Conservation (phyloP, 2,797 vertebrate genomes). For the Karalla daura region DNA sequence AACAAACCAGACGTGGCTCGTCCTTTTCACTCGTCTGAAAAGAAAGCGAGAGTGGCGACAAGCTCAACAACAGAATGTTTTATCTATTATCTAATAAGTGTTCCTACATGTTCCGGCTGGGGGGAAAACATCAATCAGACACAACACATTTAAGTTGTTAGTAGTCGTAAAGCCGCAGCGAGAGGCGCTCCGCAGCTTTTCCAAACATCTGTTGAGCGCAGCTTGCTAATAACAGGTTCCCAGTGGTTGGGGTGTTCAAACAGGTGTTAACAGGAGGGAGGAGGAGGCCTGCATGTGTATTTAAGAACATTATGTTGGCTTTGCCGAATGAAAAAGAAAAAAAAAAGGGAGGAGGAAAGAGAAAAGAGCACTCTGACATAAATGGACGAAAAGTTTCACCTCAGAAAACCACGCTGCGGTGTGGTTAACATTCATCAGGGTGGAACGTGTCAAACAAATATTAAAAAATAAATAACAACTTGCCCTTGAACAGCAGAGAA, state of each 20-base stretch:
- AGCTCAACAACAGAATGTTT: not conserved
- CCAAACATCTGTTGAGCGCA: constrained; percentile 54
- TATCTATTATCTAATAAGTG: constrained; percentile 1
- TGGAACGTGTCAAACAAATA: constrained; percentile 1
- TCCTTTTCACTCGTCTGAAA: not conserved
- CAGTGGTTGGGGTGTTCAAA: constrained; percentile 41
- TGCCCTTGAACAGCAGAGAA: constrained; percentile 24
- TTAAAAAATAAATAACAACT: not conserved
- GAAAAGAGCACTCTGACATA: constrained; percentile 15
- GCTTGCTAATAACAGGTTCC: constrained; percentile 43
- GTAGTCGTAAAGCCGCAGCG: constrained; percentile 7
- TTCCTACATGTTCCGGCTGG: constrained; percentile 2
- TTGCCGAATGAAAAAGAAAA: constrained; percentile 19
- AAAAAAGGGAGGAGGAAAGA: no score
- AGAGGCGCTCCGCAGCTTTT: constrained; percentile 23
- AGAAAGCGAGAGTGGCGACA: not conserved
- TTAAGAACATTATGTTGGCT: constrained; percentile 24
- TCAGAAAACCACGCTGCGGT: not conserved
- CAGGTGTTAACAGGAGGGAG: constrained; percentile 49
- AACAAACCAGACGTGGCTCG: not conserved
- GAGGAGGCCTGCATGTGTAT: constrained; percentile 20
- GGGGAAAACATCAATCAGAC: constrained; percentile 3
- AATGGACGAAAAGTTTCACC: constrained; percentile 11
- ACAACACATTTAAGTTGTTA: constrained; percentile 23
- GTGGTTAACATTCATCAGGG: constrained; percentile 39